phyloP scores from a whole-genome alignment of 2,888 invertebrate species.

The Doris montereyensis region DNA sequence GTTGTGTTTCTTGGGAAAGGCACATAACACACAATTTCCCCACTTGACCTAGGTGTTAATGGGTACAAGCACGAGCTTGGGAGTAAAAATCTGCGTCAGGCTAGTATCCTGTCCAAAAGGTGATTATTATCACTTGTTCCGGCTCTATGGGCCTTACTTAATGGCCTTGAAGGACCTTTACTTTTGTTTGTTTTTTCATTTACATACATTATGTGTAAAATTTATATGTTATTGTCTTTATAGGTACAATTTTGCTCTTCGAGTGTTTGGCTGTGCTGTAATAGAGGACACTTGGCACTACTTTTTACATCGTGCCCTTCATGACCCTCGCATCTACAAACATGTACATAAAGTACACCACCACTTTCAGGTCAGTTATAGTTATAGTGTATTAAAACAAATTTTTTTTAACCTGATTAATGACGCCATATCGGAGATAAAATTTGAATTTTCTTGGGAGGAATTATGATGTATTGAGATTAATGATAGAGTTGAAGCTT shows the following conservation, averaged over 20 bases:
- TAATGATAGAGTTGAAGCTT: not conserved
- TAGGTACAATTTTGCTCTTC: constrained; percentile 41
- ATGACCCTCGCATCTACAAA: constrained; percentile 63
- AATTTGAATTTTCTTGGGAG: not conserved
- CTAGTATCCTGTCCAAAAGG: no score
- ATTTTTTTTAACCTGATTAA: not conserved
- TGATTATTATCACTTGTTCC: no score
- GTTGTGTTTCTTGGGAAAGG: no score
- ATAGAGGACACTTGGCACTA: constrained; percentile 70
- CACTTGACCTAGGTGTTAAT: no score
- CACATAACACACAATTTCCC: no score
- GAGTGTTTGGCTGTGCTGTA: constrained; percentile 47
- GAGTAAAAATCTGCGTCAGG: no score
- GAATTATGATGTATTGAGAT: not conserved
- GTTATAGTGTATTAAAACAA: not conserved
- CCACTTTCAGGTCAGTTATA: constrained; percentile 57
- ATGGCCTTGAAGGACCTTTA: no score
- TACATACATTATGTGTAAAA: no score
- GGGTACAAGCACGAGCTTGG: no score
- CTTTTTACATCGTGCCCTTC: constrained; percentile 61
- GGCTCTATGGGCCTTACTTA: no score
- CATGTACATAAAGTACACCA: constrained; percentile 68
- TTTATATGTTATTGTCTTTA: not conserved
- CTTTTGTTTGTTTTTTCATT: no score
- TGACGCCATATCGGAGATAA: not conserved